Conservation (phyloP, 2,888 invertebrate species). For the Nymphalis polychloros region DNA sequence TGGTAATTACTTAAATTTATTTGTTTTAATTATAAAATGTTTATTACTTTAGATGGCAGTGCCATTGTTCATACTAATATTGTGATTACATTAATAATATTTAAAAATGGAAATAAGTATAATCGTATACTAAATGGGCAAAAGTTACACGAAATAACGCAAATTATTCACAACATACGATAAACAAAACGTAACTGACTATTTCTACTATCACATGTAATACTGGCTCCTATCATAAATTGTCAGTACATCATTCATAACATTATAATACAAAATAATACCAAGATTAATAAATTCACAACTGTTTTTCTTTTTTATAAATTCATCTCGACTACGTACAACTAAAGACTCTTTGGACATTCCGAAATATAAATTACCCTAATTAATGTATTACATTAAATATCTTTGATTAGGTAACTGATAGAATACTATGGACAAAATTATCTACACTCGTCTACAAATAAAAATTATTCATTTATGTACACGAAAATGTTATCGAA, state of each 20-base stretch:
- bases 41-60: constrained; percentile 56
- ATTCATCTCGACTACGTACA: constrained; percentile 45
- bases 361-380: constrained; percentile 37
- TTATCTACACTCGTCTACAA: constrained; percentile 36
- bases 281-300: constrained; percentile 63
- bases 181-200: constrained; percentile 43
- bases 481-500: constrained; percentile 25
- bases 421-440: constrained; percentile 12
- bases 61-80: constrained; percentile 43
- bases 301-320: constrained; percentile 56
- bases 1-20: background rate
- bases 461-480: constrained; percentile 20
- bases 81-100: constrained; percentile 19
- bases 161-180: constrained; percentile 42
- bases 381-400: constrained; percentile 22
- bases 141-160: constrained; percentile 24
- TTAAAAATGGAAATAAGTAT: constrained; percentile 18
- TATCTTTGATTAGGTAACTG: constrained; percentile 29
- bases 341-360: constrained; percentile 72
- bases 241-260: constrained; percentile 56
- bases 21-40: constrained; percentile 14
- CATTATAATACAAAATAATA: constrained; percentile 57
- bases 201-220: constrained; percentile 79
- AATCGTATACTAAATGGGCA: constrained; percentile 35
- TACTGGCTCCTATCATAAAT: constrained; percentile 68